Evolutionary conservation across 2,113 vertebrate species (phyloP), one percentile per base, ranked within the genome.

Genomic region (Triplophysa rosa): DNA sequence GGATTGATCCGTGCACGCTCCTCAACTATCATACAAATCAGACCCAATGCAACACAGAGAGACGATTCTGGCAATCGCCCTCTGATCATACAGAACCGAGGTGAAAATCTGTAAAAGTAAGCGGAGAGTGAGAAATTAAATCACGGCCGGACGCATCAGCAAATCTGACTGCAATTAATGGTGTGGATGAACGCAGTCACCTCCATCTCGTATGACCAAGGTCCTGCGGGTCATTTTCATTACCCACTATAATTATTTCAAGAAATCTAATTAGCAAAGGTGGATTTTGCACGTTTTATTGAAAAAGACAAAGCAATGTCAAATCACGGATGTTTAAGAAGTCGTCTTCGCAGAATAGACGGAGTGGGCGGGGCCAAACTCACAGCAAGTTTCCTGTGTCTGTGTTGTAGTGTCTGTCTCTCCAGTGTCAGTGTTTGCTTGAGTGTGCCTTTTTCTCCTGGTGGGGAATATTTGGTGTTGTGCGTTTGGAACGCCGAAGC

Each of bases 241-340:
- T 91, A 89, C 86, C 82, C 67, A 56, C 83, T 82, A 84, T 88
- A 90, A 91, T 91, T 89, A 91, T 90, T 92, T 88, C 81, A 88
- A 82, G 83, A 88, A 90, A 88, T 75, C 59, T 85, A 88, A 89
- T 86, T 81, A 86, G 67, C 77, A 80, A 84, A 81, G 73, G 67
- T 67, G 77, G 71, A 63, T 82, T 81, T 86, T 80, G 83, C 64
- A 72, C 63, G 16, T 84, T 86, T 81, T 81, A 81, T 86, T 85
- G 82, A 78, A 86, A 85, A 83, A 87, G 79, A 85, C 82, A 86
- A 89, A 89, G 80, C 86, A 89, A 86, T 86, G 86, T 85, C 85
- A 89, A 79, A 64, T 68, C 62, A 11, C 58, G 69, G 72, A 72
- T 68, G 71, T 67, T 64, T 9, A 17, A 63, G 58, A 49, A 17